phyloP scores from a whole-genome alignment of 2,888 invertebrate genomes.

The Drosophila paramelanica region DNA sequence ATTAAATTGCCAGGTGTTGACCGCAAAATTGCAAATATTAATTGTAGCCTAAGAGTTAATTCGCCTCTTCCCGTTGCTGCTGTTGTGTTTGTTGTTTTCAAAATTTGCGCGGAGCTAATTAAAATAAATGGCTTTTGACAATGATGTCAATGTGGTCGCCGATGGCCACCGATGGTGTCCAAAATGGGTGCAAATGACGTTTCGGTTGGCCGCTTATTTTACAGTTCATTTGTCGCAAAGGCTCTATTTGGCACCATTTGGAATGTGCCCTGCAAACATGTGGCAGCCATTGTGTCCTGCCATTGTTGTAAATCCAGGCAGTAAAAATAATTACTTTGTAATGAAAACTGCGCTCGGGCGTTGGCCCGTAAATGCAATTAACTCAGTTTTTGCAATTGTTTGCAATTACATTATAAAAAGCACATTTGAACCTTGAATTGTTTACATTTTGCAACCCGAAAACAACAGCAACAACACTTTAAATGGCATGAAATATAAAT shows the following conservation, averaged over 20 bases:
- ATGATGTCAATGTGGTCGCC: constrained; percentile 57
- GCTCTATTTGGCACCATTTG: constrained; percentile 24
- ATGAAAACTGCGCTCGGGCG: constrained; percentile 48
- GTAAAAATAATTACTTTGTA: constrained; percentile 72
- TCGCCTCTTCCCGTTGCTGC: constrained; percentile 21
- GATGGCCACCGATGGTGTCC: constrained; percentile 25
- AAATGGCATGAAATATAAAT: constrained; percentile 12
- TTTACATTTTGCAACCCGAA: constrained; percentile 13
- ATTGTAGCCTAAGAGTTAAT: constrained; percentile 54
- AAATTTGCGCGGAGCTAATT: constrained; percentile 63
- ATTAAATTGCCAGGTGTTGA: constrained; percentile 28
- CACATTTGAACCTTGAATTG: constrained; percentile 53
- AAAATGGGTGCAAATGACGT: constrained; percentile 52
- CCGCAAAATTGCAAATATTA: constrained; percentile 67
- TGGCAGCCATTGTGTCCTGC: constrained; percentile 11
- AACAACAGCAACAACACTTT: constrained; percentile 3
- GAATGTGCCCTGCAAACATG: constrained; percentile 27
- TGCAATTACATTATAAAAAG: constrained; percentile 65
- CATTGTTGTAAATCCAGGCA: constrained; percentile 15
- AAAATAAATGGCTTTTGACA: constrained; percentile 72
- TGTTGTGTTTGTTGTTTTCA: constrained; percentile 7
- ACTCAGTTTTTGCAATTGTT: constrained; percentile 57
- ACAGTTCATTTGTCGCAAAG: constrained; percentile 67
- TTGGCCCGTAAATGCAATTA: constrained; percentile 67
- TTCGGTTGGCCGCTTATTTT: constrained; percentile 58